Conservation (phyloP, 2,113 vertebrate genomes). For the Columbina picui region DNA sequence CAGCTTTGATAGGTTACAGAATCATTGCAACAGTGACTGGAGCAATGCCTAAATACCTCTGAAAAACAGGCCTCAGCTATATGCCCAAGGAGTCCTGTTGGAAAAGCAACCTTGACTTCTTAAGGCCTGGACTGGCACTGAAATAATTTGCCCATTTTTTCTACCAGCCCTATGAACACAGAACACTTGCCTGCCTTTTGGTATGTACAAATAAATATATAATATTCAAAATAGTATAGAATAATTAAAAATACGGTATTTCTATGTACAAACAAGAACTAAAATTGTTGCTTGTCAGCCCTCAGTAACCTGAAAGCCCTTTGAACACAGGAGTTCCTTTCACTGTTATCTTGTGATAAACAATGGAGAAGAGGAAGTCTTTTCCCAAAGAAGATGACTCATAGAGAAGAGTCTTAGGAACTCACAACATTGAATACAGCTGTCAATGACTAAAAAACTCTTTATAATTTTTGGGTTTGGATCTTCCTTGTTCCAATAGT, state of each 20-base stretch:
- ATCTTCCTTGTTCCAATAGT: neutral
- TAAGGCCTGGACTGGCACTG: neutral
- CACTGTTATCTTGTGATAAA: neutral
- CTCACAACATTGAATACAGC: neutral
- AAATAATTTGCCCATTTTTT: neutral
- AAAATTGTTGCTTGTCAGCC: neutral
- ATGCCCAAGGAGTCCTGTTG: neutral
- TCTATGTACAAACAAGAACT: neutral
- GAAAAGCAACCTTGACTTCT: neutral
- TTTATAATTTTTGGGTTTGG: neutral
- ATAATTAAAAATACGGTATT: neutral
- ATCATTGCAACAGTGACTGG: conserved; percentile 58
- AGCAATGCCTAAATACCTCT: conserved; percentile 50
- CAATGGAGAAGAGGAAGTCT: neutral
- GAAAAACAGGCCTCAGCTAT: neutral
- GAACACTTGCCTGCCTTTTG: neutral
- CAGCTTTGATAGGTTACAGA: conserved; percentile 57
- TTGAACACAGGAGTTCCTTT: neutral
- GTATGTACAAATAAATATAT: neutral
- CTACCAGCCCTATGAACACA: neutral
- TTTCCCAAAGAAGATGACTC: conserved; percentile 39
- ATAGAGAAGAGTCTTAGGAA: neutral
- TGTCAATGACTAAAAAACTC: neutral
- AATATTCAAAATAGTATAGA: neutral
- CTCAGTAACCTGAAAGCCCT: neutral